These are phyloP conservation scores for Thereva nobilitata DNA, from an alignment of 2,888 invertebrate species.

Conservation along the genomic window DNA sequence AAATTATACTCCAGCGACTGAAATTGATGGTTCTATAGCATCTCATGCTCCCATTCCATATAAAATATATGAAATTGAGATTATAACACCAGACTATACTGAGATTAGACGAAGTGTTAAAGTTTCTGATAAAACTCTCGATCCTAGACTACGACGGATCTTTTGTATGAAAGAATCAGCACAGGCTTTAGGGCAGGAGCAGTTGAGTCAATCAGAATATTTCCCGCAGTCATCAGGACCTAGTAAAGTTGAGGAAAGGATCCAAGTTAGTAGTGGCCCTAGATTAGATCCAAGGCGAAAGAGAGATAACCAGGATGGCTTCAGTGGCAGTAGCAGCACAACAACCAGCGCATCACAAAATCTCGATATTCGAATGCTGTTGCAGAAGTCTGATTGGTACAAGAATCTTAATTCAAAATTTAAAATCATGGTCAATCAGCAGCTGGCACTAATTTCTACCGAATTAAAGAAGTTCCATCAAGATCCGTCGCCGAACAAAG, in stretches of 20 bases:
- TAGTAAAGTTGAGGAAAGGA: not conserved
- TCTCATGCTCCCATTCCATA: constrained; percentile 77
- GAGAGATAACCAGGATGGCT: constrained; percentile 44
- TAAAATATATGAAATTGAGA: constrained; percentile 65
- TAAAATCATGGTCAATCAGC: constrained; percentile 72
- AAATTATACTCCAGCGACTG: constrained; percentile 82
- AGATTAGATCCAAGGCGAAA: constrained; percentile 55
- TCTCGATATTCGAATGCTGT: constrained; percentile 65
- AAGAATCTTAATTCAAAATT: constrained; percentile 72
- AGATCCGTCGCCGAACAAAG: constrained; percentile 62
- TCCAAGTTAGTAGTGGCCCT: constrained; percentile 32
- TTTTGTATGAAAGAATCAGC: constrained; percentile 66
- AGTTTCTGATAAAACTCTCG: constrained; percentile 69
- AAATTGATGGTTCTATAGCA: constrained; percentile 81
- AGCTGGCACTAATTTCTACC: constrained; percentile 66
- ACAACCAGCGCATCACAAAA: constrained; percentile 51
- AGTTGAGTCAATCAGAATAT: not conserved
- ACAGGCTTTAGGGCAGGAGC: constrained; percentile 43
- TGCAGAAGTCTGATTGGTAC: constrained; percentile 72
- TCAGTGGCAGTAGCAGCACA: constrained; percentile 33
- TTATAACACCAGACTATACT: constrained; percentile 75
- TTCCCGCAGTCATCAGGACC: not conserved
- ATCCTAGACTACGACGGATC: constrained; percentile 72
- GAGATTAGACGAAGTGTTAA: constrained; percentile 73
- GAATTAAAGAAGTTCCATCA: constrained; percentile 67